phyloP scores from a whole-genome alignment of 2,113 vertebrate species.

The Pseudorhombus dupliciocellatus region DNA sequence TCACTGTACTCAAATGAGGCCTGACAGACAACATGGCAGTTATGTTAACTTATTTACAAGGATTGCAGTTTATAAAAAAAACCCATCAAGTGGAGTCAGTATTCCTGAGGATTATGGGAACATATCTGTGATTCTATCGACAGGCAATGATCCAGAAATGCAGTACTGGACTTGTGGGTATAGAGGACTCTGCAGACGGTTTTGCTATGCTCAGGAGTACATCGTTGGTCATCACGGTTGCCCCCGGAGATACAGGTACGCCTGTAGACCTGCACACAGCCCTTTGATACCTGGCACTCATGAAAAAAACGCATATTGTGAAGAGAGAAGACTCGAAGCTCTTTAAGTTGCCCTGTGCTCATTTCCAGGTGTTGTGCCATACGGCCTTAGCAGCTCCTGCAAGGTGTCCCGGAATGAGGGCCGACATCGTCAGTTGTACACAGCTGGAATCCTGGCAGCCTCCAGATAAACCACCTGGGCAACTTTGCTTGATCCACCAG shows the following conservation, averaged over 20 bases:
- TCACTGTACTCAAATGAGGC: background rate
- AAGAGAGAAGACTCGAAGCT: too few species aligned
- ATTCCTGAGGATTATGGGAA: background rate
- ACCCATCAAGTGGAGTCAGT: background rate
- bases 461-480: constrained; percentile 13
- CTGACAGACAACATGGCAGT: background rate
- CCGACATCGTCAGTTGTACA: constrained; percentile 13
- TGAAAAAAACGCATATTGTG: background rate
- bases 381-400: constrained; percentile 59
- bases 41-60: background rate
- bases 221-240: constrained; percentile 78
- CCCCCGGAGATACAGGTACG: constrained; percentile 79
- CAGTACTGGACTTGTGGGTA: constrained; percentile 80
- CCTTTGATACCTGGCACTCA: background rate
- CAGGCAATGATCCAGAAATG: constrained; percentile 70
- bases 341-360: constrained; percentile 2
- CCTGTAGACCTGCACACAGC: background rate
- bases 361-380: constrained; percentile 80
- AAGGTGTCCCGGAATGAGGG: constrained; percentile 6
- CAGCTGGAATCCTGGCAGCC: constrained; percentile 13
- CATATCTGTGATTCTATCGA: constrained; percentile 10
- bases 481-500: background rate
- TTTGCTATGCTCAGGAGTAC: constrained; percentile 81
- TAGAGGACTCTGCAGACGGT: constrained; percentile 82
- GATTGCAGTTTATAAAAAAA: background rate